phyloP scores from a whole-genome alignment of 2,888 invertebrate genomes.

The Gryllus longicercus region DNA sequence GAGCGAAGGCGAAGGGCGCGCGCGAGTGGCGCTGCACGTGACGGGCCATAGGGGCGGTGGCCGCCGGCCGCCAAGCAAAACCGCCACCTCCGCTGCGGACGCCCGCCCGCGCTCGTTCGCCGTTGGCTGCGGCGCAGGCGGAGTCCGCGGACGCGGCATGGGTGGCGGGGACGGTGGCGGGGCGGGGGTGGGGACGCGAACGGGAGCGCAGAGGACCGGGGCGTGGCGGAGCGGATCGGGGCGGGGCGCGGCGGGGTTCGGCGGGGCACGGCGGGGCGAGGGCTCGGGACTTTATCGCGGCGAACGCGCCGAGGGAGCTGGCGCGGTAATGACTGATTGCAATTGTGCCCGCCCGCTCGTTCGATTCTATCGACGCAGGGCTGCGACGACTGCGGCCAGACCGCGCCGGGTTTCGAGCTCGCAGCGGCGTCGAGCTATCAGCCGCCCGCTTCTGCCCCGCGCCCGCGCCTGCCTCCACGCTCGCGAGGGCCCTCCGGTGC shows the following conservation, averaged over 20 bases:
- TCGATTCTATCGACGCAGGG: conserved; percentile 3
- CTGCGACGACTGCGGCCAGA: conserved; percentile 11
- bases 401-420: conserved; percentile 11
- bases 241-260: neutral
- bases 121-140: neutral
- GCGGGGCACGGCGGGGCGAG: neutral
- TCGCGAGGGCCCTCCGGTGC: neutral
- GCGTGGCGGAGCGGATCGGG: neutral
- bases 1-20: too few species aligned
- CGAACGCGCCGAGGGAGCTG: conserved; percentile 11
- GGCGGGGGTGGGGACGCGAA: neutral
- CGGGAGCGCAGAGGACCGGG: neutral
- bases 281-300: neutral
- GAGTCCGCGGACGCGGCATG: neutral
- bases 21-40: too few species aligned
- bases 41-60: too few species aligned
- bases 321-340: conserved; percentile 17
- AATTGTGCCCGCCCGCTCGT: conserved; percentile 17
- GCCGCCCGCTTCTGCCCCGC: neutral
- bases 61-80: too few species aligned
- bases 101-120: too few species aligned
- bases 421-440: neutral
- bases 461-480: neutral
- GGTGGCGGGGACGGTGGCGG: neutral
- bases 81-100: too few species aligned